Evolutionary conservation across 2,888 invertebrate genomes (phyloP), one percentile per base, ranked within the genome.

Genomic region (Parnassius glacialis): DNA sequence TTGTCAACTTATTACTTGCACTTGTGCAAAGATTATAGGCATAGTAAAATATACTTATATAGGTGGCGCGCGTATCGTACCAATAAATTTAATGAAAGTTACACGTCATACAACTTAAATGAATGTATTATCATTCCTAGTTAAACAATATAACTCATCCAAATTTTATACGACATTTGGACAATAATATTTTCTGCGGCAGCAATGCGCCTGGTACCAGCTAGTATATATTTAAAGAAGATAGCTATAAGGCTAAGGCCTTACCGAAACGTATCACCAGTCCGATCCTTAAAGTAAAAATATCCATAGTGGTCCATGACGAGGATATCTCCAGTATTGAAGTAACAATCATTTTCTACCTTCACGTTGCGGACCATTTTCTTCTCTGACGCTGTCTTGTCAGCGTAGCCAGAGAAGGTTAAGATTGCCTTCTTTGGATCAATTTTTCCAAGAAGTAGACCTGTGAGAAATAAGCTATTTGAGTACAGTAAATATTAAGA

Each of bases 251-350:
- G 9, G 12, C 50, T 13, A 57, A 34, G 51, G 43, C 2, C 67
- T 74, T 61, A 90, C 90, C 90, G 86, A 75, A 94, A 96, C 0
- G 96, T 96, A 74, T 96, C 96, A 1, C 96, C 96, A 51, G 95
- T 96, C 67, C 99, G 93, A 79, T 99, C 99, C 70, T 94, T 96
- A 85, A 99, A 99, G 82, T 96, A 99, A 80, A 97, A 96, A 83
- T 97, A 98, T 0, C 98, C 98, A 47, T 95, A 93, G 67, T 98
- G 95, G 76, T 99, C 98, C 94, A 96, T 96, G 9, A 96, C 94
- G 59, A 99, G 89, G 64, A 99, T 94, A 81, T 99, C 99, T 53
- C 96, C 95, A 0, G 98, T 96, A 75, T 98, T 95, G 83, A 99
- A 99, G 72, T 95, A 98, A 60, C 93, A 92, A 81, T 99, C 99